phyloP scores from a whole-genome alignment of 1,140 invertebrate species.

The Nasonia giraulti region DNA sequence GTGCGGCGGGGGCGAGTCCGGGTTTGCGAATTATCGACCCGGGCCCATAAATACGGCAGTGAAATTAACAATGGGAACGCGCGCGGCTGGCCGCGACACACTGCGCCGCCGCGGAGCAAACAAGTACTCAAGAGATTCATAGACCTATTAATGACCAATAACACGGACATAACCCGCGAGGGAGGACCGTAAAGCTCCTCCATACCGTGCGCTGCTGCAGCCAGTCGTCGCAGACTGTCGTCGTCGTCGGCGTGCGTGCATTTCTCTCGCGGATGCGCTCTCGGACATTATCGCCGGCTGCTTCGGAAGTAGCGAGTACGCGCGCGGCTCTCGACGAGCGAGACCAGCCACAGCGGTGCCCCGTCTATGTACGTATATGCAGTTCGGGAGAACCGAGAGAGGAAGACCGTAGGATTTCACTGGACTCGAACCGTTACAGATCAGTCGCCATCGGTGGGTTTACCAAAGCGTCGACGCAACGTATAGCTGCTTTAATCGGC shows the following conservation, averaged over 20 bases:
- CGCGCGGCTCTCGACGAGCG: background rate
- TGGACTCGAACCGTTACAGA: background rate
- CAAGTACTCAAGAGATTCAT: slow-evolving; percentile 31
- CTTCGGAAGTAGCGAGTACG: background rate
- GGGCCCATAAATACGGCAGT: background rate
- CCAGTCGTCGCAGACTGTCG: background rate
- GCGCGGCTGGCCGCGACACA: background rate
- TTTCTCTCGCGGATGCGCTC: background rate
- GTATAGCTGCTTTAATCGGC: background rate
- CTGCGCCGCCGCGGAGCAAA: background rate
- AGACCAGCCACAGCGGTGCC: too few relatives aligned
- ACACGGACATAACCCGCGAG: slow-evolving; percentile 4
- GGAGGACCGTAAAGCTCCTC: background rate
- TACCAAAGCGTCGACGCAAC: background rate
- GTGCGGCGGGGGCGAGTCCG: background rate
- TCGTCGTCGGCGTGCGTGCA: background rate
- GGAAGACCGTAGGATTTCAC: too few relatives aligned
- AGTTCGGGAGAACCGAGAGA: background rate
- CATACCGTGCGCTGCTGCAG: too few relatives aligned
- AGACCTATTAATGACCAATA: slow-evolving; percentile 35
- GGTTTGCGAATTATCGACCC: too few relatives aligned
- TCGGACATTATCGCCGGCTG: slow-evolving; percentile 1
- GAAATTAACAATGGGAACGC: slow-evolving; percentile 10
- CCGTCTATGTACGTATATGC: background rate
- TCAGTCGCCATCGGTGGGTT: background rate